Evolutionary conservation across 2,113 vertebrate genomes (phyloP).

Genomic region (Rhinopomastus cyanomelas): DNA sequence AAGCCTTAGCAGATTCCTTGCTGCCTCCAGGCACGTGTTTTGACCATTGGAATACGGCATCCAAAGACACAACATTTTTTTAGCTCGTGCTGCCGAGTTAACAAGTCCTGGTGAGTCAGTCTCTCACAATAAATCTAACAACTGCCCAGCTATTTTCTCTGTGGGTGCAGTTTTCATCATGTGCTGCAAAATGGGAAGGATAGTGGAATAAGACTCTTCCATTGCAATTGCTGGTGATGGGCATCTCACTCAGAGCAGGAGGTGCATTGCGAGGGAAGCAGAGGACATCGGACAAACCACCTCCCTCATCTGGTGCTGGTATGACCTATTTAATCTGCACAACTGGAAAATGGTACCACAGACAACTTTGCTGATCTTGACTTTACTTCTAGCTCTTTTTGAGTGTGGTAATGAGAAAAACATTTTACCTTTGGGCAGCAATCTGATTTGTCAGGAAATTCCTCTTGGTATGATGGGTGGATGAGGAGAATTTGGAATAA

Average conservation of each 20-base stretch:
- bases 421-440: constrained; percentile 70
- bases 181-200: neutral
- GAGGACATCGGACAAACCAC: neutral
- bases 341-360: constrained; percentile 51
- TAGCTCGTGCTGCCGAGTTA: constrained; percentile 1
- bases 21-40: constrained; percentile 2
- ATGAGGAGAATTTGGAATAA: constrained; percentile 67
- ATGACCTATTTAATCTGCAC: constrained; percentile 8
- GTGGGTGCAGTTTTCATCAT: neutral
- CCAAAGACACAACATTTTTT: constrained; percentile 32
- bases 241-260: neutral
- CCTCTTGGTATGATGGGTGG: constrained; percentile 64
- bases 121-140: constrained; percentile 35
- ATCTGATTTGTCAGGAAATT: constrained; percentile 75
- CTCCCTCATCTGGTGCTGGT: neutral
- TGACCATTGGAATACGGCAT: constrained; percentile 26
- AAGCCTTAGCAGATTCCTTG: neutral
- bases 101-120: constrained; percentile 20
- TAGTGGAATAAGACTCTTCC: neutral
- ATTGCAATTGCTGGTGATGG: neutral
- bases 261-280: neutral
- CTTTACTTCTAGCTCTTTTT: constrained; percentile 55
- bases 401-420: constrained; percentile 51
- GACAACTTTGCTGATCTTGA: constrained; percentile 6
- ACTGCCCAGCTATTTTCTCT: constrained; percentile 13